These are phyloP conservation scores for Zosterops lateralis DNA, from an alignment of 2,113 vertebrate genomes.

Conservation along the genomic window DNA sequence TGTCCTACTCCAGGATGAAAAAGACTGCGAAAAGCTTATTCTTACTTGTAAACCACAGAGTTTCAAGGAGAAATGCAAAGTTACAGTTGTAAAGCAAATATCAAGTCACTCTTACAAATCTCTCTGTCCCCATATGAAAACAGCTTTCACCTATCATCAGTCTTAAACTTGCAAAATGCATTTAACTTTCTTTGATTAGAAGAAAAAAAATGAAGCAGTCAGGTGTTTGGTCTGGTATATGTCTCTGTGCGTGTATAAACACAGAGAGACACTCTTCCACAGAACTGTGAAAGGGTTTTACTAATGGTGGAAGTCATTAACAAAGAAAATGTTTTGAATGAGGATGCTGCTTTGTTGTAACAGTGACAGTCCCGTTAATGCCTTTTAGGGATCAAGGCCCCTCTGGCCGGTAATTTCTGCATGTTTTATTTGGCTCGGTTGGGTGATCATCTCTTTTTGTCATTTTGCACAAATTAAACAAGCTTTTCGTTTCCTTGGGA, in stretches of 20 bases:
- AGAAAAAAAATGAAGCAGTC: not conserved
- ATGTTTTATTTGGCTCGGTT: not conserved
- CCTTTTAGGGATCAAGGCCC: not conserved
- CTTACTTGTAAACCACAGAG: not conserved
- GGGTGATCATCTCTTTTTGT: not conserved
- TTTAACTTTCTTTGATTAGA: not conserved
- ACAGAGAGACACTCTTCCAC: not conserved
- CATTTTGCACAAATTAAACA: not conserved
- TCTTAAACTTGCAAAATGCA: not conserved
- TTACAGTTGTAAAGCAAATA: not conserved
- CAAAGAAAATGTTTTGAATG: conserved; percentile 40
- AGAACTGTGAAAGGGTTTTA: not conserved
- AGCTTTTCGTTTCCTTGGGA: not conserved
- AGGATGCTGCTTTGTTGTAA: conserved; percentile 8
- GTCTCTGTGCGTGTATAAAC: accelerated
- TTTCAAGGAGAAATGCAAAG: not conserved
- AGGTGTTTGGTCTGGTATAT: not conserved
- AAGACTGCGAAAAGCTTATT: not conserved
- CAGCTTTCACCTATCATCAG: not conserved
- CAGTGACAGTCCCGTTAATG: not conserved
- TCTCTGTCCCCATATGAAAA: not conserved
- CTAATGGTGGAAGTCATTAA: conserved; percentile 2
- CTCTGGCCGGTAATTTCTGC: not conserved
- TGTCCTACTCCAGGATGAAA: not conserved
- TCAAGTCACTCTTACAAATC: not conserved